Conservation (phyloP, 2,113 vertebrate species). For the Chloropsis hardwickii region DNA sequence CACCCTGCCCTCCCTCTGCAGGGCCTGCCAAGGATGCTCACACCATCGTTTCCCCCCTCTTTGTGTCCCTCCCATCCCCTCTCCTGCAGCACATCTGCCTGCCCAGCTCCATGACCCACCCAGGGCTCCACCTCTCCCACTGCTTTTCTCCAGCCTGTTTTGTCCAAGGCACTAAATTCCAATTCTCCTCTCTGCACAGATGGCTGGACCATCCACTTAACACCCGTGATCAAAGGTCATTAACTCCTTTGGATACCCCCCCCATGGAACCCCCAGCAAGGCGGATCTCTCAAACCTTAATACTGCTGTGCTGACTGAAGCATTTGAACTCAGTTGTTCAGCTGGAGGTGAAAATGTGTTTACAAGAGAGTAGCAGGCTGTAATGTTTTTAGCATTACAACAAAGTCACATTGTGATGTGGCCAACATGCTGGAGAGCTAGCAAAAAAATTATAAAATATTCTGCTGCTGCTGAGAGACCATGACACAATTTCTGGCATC, state of each 20-base stretch:
- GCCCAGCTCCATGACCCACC: fast-evolving
- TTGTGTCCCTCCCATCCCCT: background rate
- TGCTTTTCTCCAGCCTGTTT: background rate
- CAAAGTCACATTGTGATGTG: background rate
- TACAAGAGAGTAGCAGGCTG: background rate
- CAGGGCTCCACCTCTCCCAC: background rate
- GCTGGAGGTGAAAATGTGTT: slow-evolving; percentile 22
- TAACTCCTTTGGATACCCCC: background rate
- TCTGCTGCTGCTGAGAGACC: slow-evolving; percentile 2
- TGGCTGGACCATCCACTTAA: background rate
- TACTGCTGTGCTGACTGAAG: background rate
- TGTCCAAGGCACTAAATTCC: background rate
- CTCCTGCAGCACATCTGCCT: background rate
- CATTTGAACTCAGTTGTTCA: background rate
- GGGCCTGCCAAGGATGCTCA: background rate
- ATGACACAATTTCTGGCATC: slow-evolving; percentile 51
- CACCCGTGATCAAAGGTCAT: background rate
- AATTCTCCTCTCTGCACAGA: background rate
- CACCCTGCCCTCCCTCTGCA: background rate
- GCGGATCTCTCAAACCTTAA: background rate
- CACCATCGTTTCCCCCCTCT: fast-evolving
- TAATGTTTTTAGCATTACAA: slow-evolving; percentile 30
- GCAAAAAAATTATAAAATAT: background rate
- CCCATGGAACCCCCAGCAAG: background rate
- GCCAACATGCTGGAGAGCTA: background rate